Evolutionary conservation across 1,140 invertebrate species (phyloP).

Genomic region (Pemphigus obesinymphae): DNA sequence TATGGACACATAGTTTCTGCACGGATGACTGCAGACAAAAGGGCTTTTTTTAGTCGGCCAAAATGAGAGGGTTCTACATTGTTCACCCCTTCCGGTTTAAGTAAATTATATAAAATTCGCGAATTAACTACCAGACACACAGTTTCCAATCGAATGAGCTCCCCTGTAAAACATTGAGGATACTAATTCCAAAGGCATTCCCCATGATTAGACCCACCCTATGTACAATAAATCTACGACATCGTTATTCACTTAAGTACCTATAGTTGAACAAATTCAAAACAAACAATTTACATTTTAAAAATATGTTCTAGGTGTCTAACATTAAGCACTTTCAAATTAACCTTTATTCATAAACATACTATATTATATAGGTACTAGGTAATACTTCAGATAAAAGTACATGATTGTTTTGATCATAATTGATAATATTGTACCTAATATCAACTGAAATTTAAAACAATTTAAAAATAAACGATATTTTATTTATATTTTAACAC

Average conservation of each 20-base stretch:
- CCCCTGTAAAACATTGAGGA: constrained; percentile 32
- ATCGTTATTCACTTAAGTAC: constrained; percentile 8
- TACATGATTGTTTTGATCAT: no score
- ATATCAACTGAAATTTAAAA: no score
- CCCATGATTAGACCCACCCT: constrained; percentile 19
- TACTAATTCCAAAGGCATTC: constrained; percentile 40
- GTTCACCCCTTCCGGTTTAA: constrained; percentile 41
- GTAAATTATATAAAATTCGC: constrained; percentile 41
- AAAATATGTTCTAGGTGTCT: background rate
- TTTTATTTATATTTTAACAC: no score
- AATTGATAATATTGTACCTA: no score
- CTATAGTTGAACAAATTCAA: background rate
- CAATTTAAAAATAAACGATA: no score
- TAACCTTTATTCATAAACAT: no score
- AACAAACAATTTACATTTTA: constrained; percentile 5
- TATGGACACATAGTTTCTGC: constrained; percentile 40
- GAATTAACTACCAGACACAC: constrained; percentile 39
- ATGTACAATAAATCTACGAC: background rate
- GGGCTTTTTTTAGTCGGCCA: constrained; percentile 25
- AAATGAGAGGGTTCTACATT: constrained; percentile 40
- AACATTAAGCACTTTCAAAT: background rate
- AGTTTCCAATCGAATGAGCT: constrained; percentile 34
- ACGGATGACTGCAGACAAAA: constrained; percentile 32
- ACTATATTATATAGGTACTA: no score
- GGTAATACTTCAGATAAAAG: no score